phyloP scores from a whole-genome alignment of 2,888 invertebrate species.

The Drosophila eohydei region DNA sequence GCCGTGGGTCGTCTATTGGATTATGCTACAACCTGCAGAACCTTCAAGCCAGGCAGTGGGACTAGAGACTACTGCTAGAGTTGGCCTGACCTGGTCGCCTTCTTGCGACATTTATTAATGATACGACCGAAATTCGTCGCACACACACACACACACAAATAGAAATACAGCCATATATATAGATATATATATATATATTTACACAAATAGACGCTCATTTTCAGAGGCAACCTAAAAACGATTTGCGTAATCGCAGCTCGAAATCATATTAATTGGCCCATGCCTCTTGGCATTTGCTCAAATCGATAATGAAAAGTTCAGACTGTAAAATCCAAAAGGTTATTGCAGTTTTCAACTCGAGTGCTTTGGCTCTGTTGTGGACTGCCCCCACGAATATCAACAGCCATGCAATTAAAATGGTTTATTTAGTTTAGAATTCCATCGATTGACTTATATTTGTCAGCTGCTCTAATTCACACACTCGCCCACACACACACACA shows the following conservation, averaged over 20 bases:
- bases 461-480: conserved; percentile 64
- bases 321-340: conserved; percentile 50
- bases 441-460: conserved; percentile 35
- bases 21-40: conserved; percentile 61
- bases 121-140: conserved; percentile 41
- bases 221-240: conserved; percentile 34
- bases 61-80: conserved; percentile 3
- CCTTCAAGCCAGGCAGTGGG: conserved; percentile 14
- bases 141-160: conserved; percentile 9
- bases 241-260: conserved; percentile 63
- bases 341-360: conserved; percentile 32
- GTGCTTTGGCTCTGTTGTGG: conserved; percentile 13
- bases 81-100: conserved; percentile 22
- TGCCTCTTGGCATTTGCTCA: conserved; percentile 53
- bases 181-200: background rate
- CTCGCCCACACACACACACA: conserved; percentile 1
- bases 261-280: conserved; percentile 71
- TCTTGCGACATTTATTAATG: conserved; percentile 72
- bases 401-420: conserved; percentile 40
- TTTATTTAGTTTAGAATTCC: conserved; percentile 41
- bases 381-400: background rate
- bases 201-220: conserved; percentile 13
- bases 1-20: conserved; percentile 65
- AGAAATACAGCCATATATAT: conserved; percentile 4
- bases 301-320: conserved; percentile 70